Conservation (phyloP, 37 sponge, comb jelly and placozoan genomes). For the Trichoplax adhaerens region DNA sequence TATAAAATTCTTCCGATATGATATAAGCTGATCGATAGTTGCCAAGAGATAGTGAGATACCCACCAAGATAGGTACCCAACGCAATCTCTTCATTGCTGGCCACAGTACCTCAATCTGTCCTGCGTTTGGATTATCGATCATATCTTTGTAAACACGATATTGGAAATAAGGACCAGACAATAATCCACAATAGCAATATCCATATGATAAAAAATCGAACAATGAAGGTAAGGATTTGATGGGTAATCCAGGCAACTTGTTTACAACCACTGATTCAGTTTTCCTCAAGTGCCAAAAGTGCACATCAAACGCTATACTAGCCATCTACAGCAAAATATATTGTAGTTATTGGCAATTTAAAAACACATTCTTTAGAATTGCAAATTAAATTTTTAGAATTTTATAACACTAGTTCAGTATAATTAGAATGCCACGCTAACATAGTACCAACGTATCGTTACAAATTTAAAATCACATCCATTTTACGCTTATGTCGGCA, state of each 20-base stretch:
- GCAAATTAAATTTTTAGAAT: too few species aligned
- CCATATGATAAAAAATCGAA: conserved; percentile 24
- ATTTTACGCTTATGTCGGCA: too few species aligned
- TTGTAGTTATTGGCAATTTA: too few species aligned
- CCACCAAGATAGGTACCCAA: conserved; percentile 20
- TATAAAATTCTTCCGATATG: conserved; percentile 11
- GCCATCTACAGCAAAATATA: too few species aligned
- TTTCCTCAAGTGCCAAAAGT: too few species aligned
- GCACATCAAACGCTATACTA: too few species aligned
- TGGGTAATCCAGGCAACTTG: neutral
- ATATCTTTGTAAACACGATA: conserved; percentile 10
- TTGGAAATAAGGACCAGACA: conserved; percentile 39
- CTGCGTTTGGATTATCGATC: conserved; percentile 8
- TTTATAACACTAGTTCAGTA: too few species aligned
- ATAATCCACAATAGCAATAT: conserved; percentile 37
- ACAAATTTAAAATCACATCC: too few species aligned
- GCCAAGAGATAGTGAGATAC: conserved; percentile 7
- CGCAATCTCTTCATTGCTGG: conserved; percentile 6
- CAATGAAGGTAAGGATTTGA: neutral
- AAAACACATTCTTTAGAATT: too few species aligned
- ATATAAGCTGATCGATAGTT: conserved; percentile 27
- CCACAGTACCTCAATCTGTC: conserved; percentile 1
- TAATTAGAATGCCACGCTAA: too few species aligned
- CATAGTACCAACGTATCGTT: too few species aligned
- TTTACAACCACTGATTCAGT: too few species aligned